Base-by-base conservation (phyloP, 2,797 vertebrate species). In the Craterocephalus amniculus region DNA sequence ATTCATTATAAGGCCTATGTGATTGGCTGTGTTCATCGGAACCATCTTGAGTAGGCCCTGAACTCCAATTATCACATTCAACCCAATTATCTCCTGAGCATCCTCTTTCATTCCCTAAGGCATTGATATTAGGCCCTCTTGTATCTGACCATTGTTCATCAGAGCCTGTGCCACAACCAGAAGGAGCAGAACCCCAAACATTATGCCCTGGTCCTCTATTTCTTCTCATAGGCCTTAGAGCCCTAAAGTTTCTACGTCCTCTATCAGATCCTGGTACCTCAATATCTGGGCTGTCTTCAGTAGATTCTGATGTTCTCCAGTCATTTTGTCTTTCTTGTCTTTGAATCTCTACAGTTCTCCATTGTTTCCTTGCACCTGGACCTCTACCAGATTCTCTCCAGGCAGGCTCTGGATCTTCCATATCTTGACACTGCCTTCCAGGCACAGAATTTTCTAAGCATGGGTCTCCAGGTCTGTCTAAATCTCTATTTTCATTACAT, bases 91-190 rank as follows among this genome's bases (percentile, higher is more conserved):
- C 67, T 57, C 26, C 69, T 43, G 54, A 67, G 60, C 5, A 61
- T 45, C 68, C 63, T 2, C 57, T 58, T 70, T 83, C 76, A 78
- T 76, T 68, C 65, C 11, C 71, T 34, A 31, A 14, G 22, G 43
- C 26, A 24, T 79, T 79, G 13, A 79, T 63, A 77, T 52, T 67
- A 1, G 18, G 48, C 18, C 52, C 76, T 74, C 54, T 71, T 79
- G 27, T 40, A 58, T 84, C 76, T 54, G 67, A 63, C 85, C 88
- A 79, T 11, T 82, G 81, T 13, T 77, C 65, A 6, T 71, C 63
- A 59, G 22, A 59, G 51, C 78, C 72, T 65, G 38, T 38, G 18
- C 52, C 64, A 70, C 76, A 77, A 49, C 57, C 59, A 62, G 77
- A 54, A 51, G 63, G 65, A 24, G 48, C 45, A 59, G 59, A 76